Percentiles rank a stretch among this genome's conserved stretches.
Conservation (phyloP, 2,888 invertebrate genomes). For the Rhynchonema sp. region DNA sequence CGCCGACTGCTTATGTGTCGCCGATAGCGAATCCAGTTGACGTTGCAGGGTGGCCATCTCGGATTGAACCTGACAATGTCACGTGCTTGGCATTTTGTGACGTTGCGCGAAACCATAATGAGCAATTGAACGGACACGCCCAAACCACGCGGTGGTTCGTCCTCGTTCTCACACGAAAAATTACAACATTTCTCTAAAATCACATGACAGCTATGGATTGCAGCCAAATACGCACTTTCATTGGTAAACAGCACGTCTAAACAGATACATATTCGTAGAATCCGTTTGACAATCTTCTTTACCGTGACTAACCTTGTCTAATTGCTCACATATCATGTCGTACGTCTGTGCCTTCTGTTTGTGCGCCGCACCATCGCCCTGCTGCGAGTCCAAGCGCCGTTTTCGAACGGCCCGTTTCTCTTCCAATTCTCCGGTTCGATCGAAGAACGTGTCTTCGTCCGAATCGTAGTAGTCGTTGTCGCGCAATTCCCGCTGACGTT, state of each 20-base stretch:
- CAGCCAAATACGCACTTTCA: no score
- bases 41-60: not conserved
- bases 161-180: no score
- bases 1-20: not conserved
- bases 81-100: no score
- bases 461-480: slow-evolving; percentile 70
- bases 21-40: not conserved
- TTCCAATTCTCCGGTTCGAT: slow-evolving; percentile 79
- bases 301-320: not conserved
- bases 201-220: no score
- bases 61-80: not conserved
- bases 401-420: slow-evolving; percentile 49
- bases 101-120: no score
- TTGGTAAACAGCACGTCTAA: no score
- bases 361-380: slow-evolving; percentile 4
- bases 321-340: slow-evolving; percentile 4
- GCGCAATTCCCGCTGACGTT: not conserved
- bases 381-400: slow-evolving; percentile 30
- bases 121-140: no score
- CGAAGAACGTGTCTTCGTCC: slow-evolving; percentile 84
- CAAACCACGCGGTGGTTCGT: no score
- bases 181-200: no score
- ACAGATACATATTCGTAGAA: no score
- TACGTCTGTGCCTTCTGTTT: slow-evolving; percentile 5
- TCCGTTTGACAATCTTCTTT: no score